Evolutionary conservation across 1,140 invertebrate species (phyloP), one percentile per base, ranked within the genome.

Genomic region (Leptinotarsa lineolata): DNA sequence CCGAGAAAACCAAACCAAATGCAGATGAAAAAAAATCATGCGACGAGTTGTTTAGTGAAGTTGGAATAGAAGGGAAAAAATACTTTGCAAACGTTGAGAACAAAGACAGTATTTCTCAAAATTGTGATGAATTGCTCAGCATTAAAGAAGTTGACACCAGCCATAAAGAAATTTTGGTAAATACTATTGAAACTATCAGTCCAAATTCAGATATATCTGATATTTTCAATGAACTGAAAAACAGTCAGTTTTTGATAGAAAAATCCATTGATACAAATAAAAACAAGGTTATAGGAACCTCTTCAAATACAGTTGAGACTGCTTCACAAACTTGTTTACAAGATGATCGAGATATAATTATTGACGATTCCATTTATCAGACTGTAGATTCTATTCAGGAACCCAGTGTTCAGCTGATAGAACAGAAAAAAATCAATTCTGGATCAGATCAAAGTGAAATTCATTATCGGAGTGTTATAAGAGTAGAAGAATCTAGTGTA

Each of bases 401-500:
- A 18, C 4, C 48, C 13, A 54, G 16, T 54, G 15, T 18, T 54
- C 48, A 54, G 16, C 4, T 18, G 4, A 16, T 18, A 54, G n/a
- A 54, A 16, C 15, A 54, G n/a, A 54, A 54, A 18, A 54, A n/a
- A 54, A 0, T n/a, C 4, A 16, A 54, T 54, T 4, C 15, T 5
- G 48, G 48, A 54, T 54, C n/a, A 63, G 64, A 65, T 66, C 71
- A 21, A 44, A 73, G 22, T 59, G 71, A 73, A 59, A 20, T 75
- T 45, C 76, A 78, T 54, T 76, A 75, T 24, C 16, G 74, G 45
- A 73, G 64, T 46, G 74, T 73, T 18, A 73, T 81, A 16, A 72
- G 65, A 21, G 72, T 80, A 12, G 75, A 81, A 59, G 80, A 80
- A 68, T 72, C 75, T 39, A 77, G 66, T 15, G 78, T 82, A 11